Base-by-base conservation (phyloP, 1,140 invertebrate species). In the Helicoverpa zea region DNA sequence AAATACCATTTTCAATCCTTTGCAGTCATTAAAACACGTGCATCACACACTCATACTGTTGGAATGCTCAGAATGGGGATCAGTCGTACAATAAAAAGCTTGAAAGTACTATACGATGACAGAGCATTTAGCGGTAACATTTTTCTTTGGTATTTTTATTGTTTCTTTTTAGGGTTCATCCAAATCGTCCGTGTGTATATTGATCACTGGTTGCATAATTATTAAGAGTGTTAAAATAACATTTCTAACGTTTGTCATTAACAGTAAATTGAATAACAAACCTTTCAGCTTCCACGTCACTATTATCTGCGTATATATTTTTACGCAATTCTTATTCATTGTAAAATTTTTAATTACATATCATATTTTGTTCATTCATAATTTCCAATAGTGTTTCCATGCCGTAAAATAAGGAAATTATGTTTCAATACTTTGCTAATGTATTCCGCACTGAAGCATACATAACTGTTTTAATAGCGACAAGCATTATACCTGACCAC, bases 1-100 rank as follows among this genome's bases (percentile, higher is more conserved):
- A 86, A 89, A 88, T 86, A 82, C 79, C 85, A 83, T 87, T 85
- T 83, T 18, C 59, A 85, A 87, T 79, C 35, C 52, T 83, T 89
- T 84, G 80, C 76, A 76, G 66, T 81, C 64, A 81, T 81, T 78
- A 83, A 80, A 84, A 86, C 85, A 89, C 84, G 84, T 86, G 84
- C 82, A 83, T 81, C 58, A 30, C 43, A 81, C 77, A 86, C 77
- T 90, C 89, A 89, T 88, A 84, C 83, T 59, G 68, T 88, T 72
- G 88, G 89, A 88, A 90, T 89, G 87, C 52, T 79, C 74, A 86
- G 83, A 87, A 84, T 84, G 81, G 83, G 82, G 83, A 83, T 85
- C 81, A 81, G 79, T 63, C 73, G 81, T 81, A 88, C 81, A 86
- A 79, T 76, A 79, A 82, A 82, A 80, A 54, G 63, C 58, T 51